A percentile compares a stretch with the other conserved stretches of the same genome.
Evolutionary conservation across 2,113 vertebrate genomes (phyloP).

Genomic region (Sphaerodactylus townsendi): DNA sequence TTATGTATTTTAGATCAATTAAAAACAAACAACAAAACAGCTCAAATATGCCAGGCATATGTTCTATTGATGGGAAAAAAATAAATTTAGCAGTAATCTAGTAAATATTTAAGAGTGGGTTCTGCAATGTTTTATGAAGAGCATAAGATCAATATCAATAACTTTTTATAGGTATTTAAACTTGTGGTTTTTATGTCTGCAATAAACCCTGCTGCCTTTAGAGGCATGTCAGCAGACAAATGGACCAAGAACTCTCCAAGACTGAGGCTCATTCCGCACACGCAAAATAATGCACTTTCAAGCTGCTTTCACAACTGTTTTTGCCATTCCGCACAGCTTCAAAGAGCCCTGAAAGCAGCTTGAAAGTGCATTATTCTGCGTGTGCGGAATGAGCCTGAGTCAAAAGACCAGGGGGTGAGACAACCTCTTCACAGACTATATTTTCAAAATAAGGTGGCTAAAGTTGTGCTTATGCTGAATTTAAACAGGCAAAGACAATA

Average conservation of each 20-base stretch:
- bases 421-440: no score
- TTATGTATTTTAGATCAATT: conserved; percentile 60
- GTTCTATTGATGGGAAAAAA: conserved; percentile 63
- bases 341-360: no score
- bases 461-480: not conserved
- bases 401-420: no score
- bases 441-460: conserved; percentile 3
- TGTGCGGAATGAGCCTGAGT: no score
- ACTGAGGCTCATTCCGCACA: no score
- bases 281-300: no score
- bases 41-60: conserved; percentile 41
- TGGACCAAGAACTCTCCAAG: conserved; percentile 15
- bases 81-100: conserved; percentile 56
- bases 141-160: conserved; percentile 55
- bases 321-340: no score
- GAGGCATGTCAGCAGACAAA: conserved; percentile 33
- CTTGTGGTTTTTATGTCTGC: conserved; percentile 41
- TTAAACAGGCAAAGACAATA: not conserved
- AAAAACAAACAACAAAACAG: no score
- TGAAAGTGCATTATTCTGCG: no score
- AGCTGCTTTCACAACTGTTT: no score
- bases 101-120: conserved; percentile 49
- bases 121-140: conserved; percentile 52
- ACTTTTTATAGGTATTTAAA: conserved; percentile 53
- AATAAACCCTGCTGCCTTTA: conserved; percentile 53